Evolutionary conservation across 2,888 invertebrate species (phyloP).

Genomic region (Cordilura impudica): DNA sequence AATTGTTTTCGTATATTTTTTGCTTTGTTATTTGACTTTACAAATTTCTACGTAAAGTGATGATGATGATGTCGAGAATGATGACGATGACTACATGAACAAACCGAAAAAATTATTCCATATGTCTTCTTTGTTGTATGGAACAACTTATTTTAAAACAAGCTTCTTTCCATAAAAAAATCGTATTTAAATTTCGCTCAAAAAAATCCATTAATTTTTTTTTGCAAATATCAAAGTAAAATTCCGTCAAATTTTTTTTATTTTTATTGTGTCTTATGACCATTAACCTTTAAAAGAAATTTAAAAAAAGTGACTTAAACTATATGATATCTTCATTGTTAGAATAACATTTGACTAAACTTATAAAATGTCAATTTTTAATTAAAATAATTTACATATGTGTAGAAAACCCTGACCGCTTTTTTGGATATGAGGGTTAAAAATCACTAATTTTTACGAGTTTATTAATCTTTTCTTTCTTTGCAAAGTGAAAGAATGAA

Average conservation of each 20-base stretch:
- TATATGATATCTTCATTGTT: too few relatives aligned
- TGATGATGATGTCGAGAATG: not conserved
- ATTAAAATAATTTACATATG: too few relatives aligned
- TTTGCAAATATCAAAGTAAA: not conserved
- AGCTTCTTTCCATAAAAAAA: not conserved
- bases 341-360: too few relatives aligned
- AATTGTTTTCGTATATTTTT: not conserved
- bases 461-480: not conserved
- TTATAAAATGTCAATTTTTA: too few relatives aligned
- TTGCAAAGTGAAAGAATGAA: constrained; percentile 58
- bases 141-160: not conserved
- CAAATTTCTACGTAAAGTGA: constrained; percentile 12
- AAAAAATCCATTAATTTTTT: constrained; percentile 6
- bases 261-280: too few relatives aligned
- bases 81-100: not conserved
- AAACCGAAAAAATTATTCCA: not conserved
- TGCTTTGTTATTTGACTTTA: too few relatives aligned
- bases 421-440: too few relatives aligned
- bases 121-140: not conserved
- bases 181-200: not conserved
- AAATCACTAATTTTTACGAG: not conserved
- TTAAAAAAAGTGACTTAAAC: too few relatives aligned
- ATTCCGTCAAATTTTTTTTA: not conserved
- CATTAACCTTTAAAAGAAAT: too few relatives aligned
- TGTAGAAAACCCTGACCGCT: too few relatives aligned